phyloP scores from a whole-genome alignment of 2,797 vertebrate species.

The Muscicapa striata region DNA sequence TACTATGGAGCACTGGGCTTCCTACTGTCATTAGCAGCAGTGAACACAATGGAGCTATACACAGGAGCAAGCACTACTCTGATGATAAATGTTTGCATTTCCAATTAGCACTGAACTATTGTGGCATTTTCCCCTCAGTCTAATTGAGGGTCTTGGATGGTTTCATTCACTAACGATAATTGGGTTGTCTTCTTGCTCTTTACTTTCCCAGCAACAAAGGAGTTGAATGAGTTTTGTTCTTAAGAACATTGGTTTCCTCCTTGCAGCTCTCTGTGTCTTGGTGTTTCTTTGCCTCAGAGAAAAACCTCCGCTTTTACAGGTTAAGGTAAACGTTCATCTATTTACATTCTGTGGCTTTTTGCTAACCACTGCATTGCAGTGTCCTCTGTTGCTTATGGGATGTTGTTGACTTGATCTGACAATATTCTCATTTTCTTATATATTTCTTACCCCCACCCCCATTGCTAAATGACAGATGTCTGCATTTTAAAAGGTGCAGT shows the following conservation, averaged over 20 bases:
- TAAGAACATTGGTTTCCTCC: neutral
- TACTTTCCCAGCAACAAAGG: neutral
- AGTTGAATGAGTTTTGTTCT: neutral
- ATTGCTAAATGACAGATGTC: neutral
- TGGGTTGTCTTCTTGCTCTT: neutral
- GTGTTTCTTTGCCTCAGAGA: neutral
- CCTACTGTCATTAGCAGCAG: conserved; percentile 14
- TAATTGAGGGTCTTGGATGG: conserved; percentile 19
- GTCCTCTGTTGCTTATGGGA: neutral
- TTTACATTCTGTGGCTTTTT: neutral
- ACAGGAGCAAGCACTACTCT: neutral
- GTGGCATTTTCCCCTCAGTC: neutral
- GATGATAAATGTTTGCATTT: conserved; percentile 53
- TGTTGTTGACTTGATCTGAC: neutral
- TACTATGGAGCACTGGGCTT: neutral
- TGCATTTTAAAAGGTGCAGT: neutral
- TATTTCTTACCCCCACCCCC: neutral
- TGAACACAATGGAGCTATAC: conserved; percentile 34
- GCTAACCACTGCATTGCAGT: neutral
- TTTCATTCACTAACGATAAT: neutral
- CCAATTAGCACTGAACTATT: conserved; percentile 44
- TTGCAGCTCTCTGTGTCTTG: neutral
- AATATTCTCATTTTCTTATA: neutral
- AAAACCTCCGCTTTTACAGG: neutral
- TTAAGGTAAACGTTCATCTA: neutral